Percentiles rank a stretch among this genome's conserved stretches.
Evolutionary conservation across 2,797 vertebrate species (phyloP).

Genomic region (Enteromius afrohamiltoni): DNA sequence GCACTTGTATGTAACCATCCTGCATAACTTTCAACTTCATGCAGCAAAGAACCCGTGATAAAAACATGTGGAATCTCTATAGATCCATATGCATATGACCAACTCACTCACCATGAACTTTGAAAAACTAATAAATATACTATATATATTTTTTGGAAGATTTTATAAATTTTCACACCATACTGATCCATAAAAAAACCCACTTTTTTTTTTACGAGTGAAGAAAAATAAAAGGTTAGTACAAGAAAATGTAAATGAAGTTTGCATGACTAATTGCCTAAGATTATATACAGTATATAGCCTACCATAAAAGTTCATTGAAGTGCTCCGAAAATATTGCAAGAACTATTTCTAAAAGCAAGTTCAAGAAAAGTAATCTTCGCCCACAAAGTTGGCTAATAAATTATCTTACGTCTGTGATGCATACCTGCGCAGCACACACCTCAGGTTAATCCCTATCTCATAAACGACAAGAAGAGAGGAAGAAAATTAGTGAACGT

Average conservation of each 20-base stretch:
- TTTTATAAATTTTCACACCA: not conserved
- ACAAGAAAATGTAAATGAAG: slow-evolving; percentile 1
- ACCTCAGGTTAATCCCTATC: slow-evolving; percentile 78
- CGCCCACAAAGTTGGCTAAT: slow-evolving; percentile 41
- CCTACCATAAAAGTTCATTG: slow-evolving; percentile 6
- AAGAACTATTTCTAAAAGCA: slow-evolving; percentile 15
- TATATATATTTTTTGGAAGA: not conserved
- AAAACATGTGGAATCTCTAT: not conserved
- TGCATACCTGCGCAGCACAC: slow-evolving; percentile 59
- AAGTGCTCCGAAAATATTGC: not conserved
- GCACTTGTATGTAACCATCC: not conserved
- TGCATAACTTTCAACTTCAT: not conserved
- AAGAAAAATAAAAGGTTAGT: not conserved
- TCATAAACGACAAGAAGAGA: slow-evolving; percentile 75
- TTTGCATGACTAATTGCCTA: not conserved
- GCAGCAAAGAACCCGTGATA: not conserved
- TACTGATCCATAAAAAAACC: not conserved
- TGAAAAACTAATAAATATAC: not conserved
- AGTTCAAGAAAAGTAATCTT: slow-evolving; percentile 37
- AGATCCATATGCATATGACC: not conserved
- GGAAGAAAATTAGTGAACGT: slow-evolving; percentile 58
- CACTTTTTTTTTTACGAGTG: not conserved
- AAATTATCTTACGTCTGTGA: slow-evolving; percentile 30
- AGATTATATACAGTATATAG: slow-evolving; percentile 7
- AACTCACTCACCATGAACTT: not conserved